phyloP scores from a whole-genome alignment of 2,113 vertebrate species.

The Actenoides lindsayi region DNA sequence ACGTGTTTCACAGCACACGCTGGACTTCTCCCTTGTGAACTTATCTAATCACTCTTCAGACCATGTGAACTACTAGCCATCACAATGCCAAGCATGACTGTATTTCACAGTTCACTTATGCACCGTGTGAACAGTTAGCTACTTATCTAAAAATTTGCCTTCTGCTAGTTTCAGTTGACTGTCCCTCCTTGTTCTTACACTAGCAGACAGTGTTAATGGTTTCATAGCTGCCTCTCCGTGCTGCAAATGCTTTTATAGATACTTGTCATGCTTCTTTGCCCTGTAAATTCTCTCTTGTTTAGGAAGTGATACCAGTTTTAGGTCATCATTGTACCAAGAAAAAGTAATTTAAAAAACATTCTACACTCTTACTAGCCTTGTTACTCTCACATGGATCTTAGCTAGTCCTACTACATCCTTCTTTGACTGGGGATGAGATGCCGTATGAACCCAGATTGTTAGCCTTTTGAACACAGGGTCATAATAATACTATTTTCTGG shows the following conservation, averaged over 20 bases:
- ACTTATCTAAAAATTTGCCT: neutral
- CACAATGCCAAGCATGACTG: neutral
- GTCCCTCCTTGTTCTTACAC: neutral
- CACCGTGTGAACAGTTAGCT: neutral
- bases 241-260: neutral
- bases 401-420: neutral
- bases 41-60: neutral
- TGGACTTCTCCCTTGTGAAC: neutral
- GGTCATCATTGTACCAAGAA: neutral
- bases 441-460: neutral
- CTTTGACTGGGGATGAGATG: neutral
- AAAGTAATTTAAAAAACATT: neutral
- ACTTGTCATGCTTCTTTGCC: neutral
- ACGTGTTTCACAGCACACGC: fast-evolving
- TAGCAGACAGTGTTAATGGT: neutral
- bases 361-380: neutral
- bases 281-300: neutral
- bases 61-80: neutral
- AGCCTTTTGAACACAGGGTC: neutral
- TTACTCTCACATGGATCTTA: neutral
- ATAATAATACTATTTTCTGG: neutral
- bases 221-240: neutral
- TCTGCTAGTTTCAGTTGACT: neutral
- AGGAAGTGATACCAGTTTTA: neutral
- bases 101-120: neutral